Percentiles rank a stretch among this genome's conserved stretches.
Conservation (phyloP, 2,888 invertebrate species). For the Cephus sareptanus region DNA sequence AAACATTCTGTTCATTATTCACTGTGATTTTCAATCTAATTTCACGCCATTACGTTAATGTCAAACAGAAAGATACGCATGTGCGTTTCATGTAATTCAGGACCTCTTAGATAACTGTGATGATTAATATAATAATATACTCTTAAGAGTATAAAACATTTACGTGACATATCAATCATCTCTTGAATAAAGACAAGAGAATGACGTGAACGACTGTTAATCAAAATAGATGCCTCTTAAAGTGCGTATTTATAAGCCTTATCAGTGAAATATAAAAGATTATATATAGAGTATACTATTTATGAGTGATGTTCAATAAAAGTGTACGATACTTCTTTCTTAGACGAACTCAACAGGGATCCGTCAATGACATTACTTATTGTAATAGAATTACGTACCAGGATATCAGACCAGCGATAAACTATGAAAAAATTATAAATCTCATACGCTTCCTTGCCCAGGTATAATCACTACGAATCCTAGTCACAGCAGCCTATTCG, state of each 20-base stretch:
- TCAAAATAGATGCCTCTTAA: not conserved
- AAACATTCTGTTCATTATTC: not conserved
- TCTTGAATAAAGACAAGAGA: not conserved
- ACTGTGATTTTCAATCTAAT: not conserved
- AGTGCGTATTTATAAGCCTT: not conserved
- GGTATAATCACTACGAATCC: not conserved
- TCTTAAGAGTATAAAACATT: not conserved
- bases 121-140: not conserved
- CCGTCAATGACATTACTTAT: not conserved
- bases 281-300: not conserved
- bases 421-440: not conserved
- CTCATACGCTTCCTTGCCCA: not conserved
- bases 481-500: slow-evolving; percentile 3
- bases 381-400: not conserved
- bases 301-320: not conserved
- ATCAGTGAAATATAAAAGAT: not conserved
- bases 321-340: not conserved
- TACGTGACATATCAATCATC: not conserved
- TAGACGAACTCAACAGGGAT: not conserved
- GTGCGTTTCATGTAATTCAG: too few relatives aligned
- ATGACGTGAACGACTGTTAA: not conserved
- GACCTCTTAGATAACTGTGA: too few relatives aligned
- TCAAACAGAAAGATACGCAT: too few relatives aligned
- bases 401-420: not conserved
- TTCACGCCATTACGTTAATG: too few relatives aligned